Base-by-base conservation (phyloP, 1,140 invertebrate genomes). In the Penaeus chinensis region DNA sequence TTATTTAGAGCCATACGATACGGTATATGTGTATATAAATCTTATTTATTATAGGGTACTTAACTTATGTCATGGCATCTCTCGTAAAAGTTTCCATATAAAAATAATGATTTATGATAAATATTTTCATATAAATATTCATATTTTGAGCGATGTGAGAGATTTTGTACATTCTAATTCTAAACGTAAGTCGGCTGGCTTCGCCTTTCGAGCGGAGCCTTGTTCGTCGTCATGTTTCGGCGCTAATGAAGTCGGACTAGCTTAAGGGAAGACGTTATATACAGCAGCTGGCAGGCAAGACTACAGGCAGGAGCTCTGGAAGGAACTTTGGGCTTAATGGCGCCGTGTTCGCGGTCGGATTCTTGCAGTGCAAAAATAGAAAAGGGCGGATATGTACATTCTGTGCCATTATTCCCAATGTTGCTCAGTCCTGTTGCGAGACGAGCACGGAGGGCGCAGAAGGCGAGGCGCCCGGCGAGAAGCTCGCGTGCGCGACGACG, bases 161-260 rank as follows among this genome's bases (percentile, higher is more conserved):
- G 27, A 32, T 74, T 74, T 74, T 74, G 71, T 74, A 74, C 71
- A 32, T 19, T 1, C 71, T 74, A 74, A 74, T 13, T 19, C 42
- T 37, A 32, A 11, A 74, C 24, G 18, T 37, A 37, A 32, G 71
- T 74, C 71, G 24, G 71, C 71, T 37, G 42, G 42, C 71, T 74
- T 74, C 71, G 24, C 42, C 71, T 74, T 32, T 32, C 27, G 24
- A 13, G 18, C 27, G 71, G 42, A 37, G 71, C 27, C 27, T 27
- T 74, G 16, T 74, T 74, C 24, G 42, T 74, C 71, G 71, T 74
- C 71, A 74, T 32, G 27, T 74, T 74, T 74, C 71, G 71, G 71
- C 71, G 71, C 71, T 74, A 37, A 18, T 37, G 42, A 27, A 74
- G 71, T 74, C 71, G 71, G 71, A 74, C 71, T 74, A 74, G 71